A percentile compares a stretch with the other conserved stretches of the same genome.
Conservation (phyloP, 2,113 vertebrate genomes). For the Melospiza georgiana region DNA sequence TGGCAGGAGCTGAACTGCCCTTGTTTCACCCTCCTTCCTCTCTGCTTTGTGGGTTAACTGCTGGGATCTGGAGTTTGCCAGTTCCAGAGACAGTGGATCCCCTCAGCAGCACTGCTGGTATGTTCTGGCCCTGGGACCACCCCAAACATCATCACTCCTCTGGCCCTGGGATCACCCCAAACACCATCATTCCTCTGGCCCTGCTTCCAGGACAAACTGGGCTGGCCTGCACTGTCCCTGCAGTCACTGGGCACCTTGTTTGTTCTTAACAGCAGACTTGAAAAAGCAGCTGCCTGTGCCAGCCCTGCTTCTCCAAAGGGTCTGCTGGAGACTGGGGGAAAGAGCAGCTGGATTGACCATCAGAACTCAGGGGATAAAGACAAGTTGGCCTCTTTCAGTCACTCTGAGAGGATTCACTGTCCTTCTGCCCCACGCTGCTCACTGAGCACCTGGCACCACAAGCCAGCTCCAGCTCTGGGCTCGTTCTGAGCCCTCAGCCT, state of each 20-base stretch:
- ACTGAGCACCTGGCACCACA: background rate
- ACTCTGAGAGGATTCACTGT: background rate
- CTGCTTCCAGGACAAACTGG: background rate
- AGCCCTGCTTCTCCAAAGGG: background rate
- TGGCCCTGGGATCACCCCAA: no score
- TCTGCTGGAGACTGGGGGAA: background rate
- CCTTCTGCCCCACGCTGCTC: background rate
- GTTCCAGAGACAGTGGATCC: background rate
- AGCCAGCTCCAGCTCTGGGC: background rate
- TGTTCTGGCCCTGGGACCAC: background rate
- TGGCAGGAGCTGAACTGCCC: background rate
- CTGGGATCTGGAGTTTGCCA: background rate
- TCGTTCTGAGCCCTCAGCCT: background rate
- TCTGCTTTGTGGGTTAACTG: background rate
- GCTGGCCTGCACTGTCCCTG: background rate
- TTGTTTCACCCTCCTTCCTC: background rate
- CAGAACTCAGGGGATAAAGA: background rate
- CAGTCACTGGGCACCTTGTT: background rate
- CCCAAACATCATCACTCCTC: no score
- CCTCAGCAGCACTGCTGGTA: background rate
- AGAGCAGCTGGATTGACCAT: background rate
- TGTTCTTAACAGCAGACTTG: background rate
- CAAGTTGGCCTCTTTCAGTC: background rate
- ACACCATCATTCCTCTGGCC: background rate
- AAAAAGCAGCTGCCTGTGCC: background rate